Conservation (phyloP, 2,797 vertebrate genomes). For the Tapera naevia region DNA sequence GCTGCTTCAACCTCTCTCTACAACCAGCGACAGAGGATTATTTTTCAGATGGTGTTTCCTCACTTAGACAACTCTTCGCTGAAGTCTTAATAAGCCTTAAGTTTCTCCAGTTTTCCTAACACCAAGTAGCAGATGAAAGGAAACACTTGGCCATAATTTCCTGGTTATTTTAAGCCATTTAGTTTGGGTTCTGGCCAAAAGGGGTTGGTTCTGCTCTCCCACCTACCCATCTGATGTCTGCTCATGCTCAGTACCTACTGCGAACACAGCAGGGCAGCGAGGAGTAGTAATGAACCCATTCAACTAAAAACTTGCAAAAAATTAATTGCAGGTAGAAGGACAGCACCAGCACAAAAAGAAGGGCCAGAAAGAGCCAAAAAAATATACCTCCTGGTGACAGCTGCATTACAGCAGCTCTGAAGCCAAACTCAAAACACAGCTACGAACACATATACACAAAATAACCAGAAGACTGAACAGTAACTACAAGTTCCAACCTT, state of each 20-base stretch:
- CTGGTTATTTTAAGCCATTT: background rate
- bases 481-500: background rate
- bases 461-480: background rate
- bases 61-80: background rate
- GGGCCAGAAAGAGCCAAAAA: background rate
- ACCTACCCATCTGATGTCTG: rapidly evolving
- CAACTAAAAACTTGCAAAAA: background rate
- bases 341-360: background rate
- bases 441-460: background rate
- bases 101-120: background rate
- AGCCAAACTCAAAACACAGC: background rate
- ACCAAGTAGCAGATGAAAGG: background rate
- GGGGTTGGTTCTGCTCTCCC: background rate
- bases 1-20: background rate
- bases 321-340: background rate
- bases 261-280: background rate
- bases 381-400: background rate
- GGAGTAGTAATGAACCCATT: background rate
- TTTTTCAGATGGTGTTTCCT: background rate
- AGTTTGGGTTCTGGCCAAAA: background rate
- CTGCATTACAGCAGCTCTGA: background rate
- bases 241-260: background rate
- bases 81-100: background rate
- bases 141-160: background rate
- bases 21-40: background rate